A percentile compares a stretch with the other conserved stretches of the same genome.
Conservation (phyloP, 2,888 invertebrate species). For the Lasioglossum lativentre region DNA sequence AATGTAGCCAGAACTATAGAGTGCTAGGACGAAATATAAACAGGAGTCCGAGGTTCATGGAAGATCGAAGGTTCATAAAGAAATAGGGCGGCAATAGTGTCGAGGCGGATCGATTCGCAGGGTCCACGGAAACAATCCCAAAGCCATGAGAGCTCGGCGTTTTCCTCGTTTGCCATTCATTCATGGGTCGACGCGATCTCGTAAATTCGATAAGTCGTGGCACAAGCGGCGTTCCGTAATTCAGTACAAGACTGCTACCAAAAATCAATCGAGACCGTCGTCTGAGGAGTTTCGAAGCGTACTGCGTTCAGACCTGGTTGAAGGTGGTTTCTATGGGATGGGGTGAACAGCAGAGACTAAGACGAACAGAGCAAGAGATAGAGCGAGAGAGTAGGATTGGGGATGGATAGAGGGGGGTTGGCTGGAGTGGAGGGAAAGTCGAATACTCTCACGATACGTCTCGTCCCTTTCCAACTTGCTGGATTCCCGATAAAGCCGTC, state of each 20-base stretch:
- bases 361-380: neutral
- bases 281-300: slow-evolving; percentile 58
- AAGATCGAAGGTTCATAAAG: neutral
- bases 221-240: slow-evolving; percentile 42
- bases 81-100: neutral
- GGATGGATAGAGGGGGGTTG: neutral
- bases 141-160: neutral
- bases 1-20: neutral
- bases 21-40: neutral
- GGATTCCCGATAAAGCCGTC: slow-evolving; percentile 71
- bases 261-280: slow-evolving; percentile 65
- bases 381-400: neutral
- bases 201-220: slow-evolving; percentile 46
- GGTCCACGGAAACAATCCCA: neutral
- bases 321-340: slow-evolving; percentile 39
- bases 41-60: neutral
- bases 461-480: slow-evolving; percentile 58
- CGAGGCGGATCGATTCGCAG: neutral
- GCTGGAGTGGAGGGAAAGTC: slow-evolving; percentile 37
- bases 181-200: slow-evolving; percentile 18
- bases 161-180: slow-evolving; percentile 32
- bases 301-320: slow-evolving; percentile 46
- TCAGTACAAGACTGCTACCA: slow-evolving; percentile 49
- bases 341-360: slow-evolving; percentile 18
- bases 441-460: slow-evolving; percentile 66